Base-by-base conservation (phyloP, 1,140 invertebrate species). In the Drosophila nigromelanica region DNA sequence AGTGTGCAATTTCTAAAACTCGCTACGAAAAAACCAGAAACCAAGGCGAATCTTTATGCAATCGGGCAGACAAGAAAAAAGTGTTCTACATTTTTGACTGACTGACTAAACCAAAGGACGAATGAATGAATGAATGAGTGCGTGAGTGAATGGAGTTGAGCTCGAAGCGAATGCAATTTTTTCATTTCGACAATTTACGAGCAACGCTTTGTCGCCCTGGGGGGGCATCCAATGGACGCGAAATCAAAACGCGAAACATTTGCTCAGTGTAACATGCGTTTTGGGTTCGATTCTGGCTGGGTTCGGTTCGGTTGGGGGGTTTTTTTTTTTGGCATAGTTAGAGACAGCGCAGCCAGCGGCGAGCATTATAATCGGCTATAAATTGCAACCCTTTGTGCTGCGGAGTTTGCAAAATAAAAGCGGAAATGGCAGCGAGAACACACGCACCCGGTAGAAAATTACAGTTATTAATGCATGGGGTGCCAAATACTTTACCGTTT, bases 401-500 rank as follows among this genome's bases (percentile, higher is more conserved):
- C 37, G 40, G 59, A 70, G 52, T 72, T 56, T 56, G 56, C 42
- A 8, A 81, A 87, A 87, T 64, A 67, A 51, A 50, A 52, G 35
- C 39, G 61, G 60, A 62, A 50, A 47, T 61, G 55, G 43, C 63
- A 63, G 40, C 39, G 48, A 48, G 61, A 72, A 66, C 61, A 76
- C 73, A 73, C 75, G 71, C 71, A 64, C 43, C 71, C 75, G 75
- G 43, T 82, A 43, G 58, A 87, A 87, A 87, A 87, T 87, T 79
- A 83, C 83, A 76, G 76, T 87, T 87, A 87, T 87, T 87, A 87
- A 87, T 87, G 78, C 69, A 89, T 80, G 69, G 83, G 83, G 83
- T 87, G 83, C 78, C 69, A 87, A 79, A 87, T 76, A 68, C 60
- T 80, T 66, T 77, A 74, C 58, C 69, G 61, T 59, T 67, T 73